Conservation (phyloP, 2,888 invertebrate genomes). For the Globia sparganii region DNA sequence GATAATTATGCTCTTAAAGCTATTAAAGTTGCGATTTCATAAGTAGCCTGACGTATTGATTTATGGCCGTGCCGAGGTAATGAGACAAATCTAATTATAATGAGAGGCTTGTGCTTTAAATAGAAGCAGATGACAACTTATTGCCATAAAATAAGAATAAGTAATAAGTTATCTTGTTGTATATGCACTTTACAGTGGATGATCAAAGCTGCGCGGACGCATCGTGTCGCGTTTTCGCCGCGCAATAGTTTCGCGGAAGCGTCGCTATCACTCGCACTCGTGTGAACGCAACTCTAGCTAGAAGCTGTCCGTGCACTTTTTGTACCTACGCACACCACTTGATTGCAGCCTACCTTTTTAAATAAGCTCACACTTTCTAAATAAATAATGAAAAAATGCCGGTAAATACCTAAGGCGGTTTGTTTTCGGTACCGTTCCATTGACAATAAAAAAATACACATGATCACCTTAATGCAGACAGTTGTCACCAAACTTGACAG, state of each 20-base stretch:
- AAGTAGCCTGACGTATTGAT: constrained; percentile 49
- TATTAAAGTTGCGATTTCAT: constrained; percentile 55
- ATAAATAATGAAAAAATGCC: constrained; percentile 43
- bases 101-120: constrained; percentile 44
- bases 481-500: constrained; percentile 66
- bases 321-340: constrained; percentile 61
- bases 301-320: constrained; percentile 78
- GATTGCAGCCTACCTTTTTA: constrained; percentile 53
- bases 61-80: constrained; percentile 43
- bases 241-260: constrained; percentile 83
- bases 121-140: constrained; percentile 25
- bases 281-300: constrained; percentile 73
- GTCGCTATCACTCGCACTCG: constrained; percentile 72
- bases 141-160: constrained; percentile 31
- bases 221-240: constrained; percentile 74
- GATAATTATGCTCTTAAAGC: constrained; percentile 57
- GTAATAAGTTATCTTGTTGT: constrained; percentile 15
- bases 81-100: constrained; percentile 53
- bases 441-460: constrained; percentile 61
- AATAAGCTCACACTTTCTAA: constrained; percentile 63
- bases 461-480: constrained; percentile 63
- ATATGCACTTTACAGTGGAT: constrained; percentile 63
- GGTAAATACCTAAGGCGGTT: constrained; percentile 36
- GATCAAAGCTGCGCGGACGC: constrained; percentile 70
- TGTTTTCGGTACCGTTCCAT: constrained; percentile 44